Evolutionary conservation across 23 tunicate genomes (phyloP).

Genomic region (Clavelina lepadiformis): DNA sequence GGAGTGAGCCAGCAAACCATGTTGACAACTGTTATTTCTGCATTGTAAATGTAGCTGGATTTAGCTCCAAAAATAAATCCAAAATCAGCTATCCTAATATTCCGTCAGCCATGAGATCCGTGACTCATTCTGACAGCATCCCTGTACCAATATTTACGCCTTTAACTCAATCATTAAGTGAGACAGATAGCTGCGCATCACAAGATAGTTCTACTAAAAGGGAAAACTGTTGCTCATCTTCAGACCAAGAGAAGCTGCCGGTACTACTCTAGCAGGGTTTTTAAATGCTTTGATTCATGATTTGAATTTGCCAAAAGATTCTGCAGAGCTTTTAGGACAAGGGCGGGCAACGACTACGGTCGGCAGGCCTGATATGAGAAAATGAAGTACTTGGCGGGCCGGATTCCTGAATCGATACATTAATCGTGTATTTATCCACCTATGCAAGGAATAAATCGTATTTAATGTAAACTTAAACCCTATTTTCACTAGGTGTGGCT

Average conservation of each 20-base stretch:
- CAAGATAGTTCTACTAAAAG: conserved; percentile 5
- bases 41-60: conserved; percentile 13
- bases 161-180: neutral
- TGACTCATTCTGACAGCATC: conserved; percentile 10
- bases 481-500: too few relatives aligned
- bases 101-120: neutral
- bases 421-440: too few relatives aligned
- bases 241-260: conserved; percentile 11
- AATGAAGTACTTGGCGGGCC: too few relatives aligned
- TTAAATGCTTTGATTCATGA: neutral
- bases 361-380: too few relatives aligned
- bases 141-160: conserved; percentile 5
- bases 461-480: too few relatives aligned
- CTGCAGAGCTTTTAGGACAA: neutral
- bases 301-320: too few relatives aligned
- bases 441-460: too few relatives aligned
- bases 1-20: conserved; percentile 5
- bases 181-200: neutral
- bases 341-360: too few relatives aligned
- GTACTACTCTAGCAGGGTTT: conserved; percentile 14
- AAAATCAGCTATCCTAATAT: conserved; percentile 3
- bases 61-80: conserved; percentile 18
- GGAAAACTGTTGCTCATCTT: conserved; percentile 7
- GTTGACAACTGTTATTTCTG: conserved; percentile 11
- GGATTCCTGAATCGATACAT: too few relatives aligned